Evolutionary conservation across 2,888 invertebrate genomes (phyloP).

Genomic region (Pachliopta kotzebuea): DNA sequence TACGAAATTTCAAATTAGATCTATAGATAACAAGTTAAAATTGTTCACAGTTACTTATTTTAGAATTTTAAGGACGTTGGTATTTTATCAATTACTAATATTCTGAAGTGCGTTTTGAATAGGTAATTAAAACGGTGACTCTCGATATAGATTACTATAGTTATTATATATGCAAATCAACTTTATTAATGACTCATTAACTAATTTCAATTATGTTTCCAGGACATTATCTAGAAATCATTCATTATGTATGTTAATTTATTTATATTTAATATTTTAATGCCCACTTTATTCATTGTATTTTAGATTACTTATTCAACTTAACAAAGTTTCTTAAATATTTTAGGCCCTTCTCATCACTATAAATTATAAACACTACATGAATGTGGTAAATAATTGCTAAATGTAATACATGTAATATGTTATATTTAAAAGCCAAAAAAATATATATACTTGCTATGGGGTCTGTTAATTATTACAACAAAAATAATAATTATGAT

Average conservation of each 20-base stretch:
- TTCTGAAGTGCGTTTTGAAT: background rate
- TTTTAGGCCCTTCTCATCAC: no score
- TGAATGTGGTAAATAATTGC: no score
- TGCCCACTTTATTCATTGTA: background rate
- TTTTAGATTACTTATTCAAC: background rate
- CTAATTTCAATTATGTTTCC: constrained; percentile 4
- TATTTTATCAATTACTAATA: constrained; percentile 3
- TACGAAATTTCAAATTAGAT: background rate
- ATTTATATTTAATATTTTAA: background rate
- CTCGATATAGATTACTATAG: constrained; percentile 16
- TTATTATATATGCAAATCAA: constrained; percentile 6
- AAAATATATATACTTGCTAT: no score
- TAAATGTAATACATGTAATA: no score
- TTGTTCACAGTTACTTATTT: background rate
- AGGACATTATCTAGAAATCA: background rate
- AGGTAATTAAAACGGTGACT: background rate
- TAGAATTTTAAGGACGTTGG: background rate
- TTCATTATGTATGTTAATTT: background rate
- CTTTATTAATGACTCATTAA: constrained; percentile 12
- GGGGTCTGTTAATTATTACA: no score
- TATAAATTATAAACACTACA: no score
- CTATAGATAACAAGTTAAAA: background rate
- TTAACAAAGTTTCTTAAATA: no score
- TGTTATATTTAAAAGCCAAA: no score
- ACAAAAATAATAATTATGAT: no score